phyloP scores from a whole-genome alignment of 2,113 vertebrate genomes.

The Cyanocitta stelleri region DNA sequence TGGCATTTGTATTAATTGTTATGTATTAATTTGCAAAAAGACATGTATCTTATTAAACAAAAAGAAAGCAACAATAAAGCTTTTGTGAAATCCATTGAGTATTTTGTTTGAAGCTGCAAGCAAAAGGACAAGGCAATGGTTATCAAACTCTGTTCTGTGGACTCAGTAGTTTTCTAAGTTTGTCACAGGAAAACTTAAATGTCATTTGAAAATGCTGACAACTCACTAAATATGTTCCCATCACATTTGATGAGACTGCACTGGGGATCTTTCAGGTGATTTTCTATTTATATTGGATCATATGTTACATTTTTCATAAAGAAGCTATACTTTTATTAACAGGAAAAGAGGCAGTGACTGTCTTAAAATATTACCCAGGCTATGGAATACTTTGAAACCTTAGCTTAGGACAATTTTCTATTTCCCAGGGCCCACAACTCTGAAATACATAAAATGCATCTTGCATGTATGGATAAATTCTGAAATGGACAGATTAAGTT shows the following conservation, averaged over 20 bases:
- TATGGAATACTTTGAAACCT: background rate
- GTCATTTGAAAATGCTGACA: slow-evolving; percentile 27
- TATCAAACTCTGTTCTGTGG: background rate
- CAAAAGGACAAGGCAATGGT: background rate
- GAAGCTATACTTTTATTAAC: background rate
- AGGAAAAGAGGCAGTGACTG: background rate
- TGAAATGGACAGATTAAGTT: background rate
- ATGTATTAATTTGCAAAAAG: background rate
- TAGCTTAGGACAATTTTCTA: background rate
- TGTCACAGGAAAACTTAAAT: background rate
- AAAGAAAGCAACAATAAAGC: background rate
- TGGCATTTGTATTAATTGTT: background rate
- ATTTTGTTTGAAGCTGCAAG: background rate
- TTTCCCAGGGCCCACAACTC: background rate
- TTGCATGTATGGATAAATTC: background rate
- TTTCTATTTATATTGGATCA: slow-evolving; percentile 17
- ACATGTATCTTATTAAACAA: background rate
- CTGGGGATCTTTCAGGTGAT: slow-evolving; percentile 21
- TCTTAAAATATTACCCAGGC: background rate
- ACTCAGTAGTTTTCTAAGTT: background rate
- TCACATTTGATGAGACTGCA: background rate
- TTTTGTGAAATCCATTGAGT: background rate
- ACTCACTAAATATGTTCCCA: slow-evolving; percentile 11
- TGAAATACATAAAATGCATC: background rate
- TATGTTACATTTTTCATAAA: slow-evolving; percentile 17